Evolutionary conservation across 2,113 vertebrate genomes (phyloP), one percentile per base, ranked within the genome.

Genomic region (Oryzias curvinotus): DNA sequence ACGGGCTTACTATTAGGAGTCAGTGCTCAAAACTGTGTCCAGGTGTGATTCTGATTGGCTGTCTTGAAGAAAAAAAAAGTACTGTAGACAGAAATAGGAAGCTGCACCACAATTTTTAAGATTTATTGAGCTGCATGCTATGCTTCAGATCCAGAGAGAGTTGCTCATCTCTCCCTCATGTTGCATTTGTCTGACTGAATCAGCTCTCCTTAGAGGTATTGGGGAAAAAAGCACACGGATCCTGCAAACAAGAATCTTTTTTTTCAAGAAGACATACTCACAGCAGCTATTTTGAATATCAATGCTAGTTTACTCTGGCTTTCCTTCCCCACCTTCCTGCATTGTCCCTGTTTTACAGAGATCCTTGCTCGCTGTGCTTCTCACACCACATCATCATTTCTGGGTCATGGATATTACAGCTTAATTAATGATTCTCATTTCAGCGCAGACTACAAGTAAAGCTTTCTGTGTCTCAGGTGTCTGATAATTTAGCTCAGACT

Each of bases 391-490:
- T 84, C 82, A 77, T 74, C 53, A 77, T 74, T 63, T 57, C 23
- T 57, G 58, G 75, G 68, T 79, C 66, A 65, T 15, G 64, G 54
- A 65, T 10, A 63, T 57, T 71, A 53, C 19, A 1, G 72, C 57
- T 65, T 72, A 52, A 76, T 84, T 68, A 82, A 62, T 68, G 63
- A 82, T 82, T 57, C 62, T 57, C 8, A 14, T 62, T 42, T 80
- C 51, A 48, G 62, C 51, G 36, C 43, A 47, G 71, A 74, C 64
- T 66, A 53, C 48, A 65, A 78, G 65, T 93, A 55, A 65, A 52
- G 56, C 50, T 54, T 76, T 56, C 67, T 68, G 68, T 67, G 50
- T 75, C 61, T 76, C 71, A 65, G 60, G 60, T 72, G 64, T 71
- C 62, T 62, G 53, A 56, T 65, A 13, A 73, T 76, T 76, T 58